A percentile compares a stretch with the other conserved stretches of the same genome.
phyloP scores from a whole-genome alignment of 1,140 invertebrate genomes.

The Spodoptera frugiperda region DNA sequence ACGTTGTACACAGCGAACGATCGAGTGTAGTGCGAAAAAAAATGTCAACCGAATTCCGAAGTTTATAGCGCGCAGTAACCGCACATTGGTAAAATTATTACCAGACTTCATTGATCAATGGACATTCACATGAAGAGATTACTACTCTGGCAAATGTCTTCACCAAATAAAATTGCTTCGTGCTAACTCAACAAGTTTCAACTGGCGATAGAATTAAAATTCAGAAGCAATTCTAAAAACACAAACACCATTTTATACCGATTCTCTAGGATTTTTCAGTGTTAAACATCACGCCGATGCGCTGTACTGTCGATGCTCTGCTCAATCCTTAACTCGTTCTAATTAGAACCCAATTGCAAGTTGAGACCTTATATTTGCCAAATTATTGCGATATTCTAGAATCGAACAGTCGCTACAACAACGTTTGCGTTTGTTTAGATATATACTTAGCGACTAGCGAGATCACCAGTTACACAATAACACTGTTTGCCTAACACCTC shows the following conservation, averaged over 20 bases:
- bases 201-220: slow-evolving; percentile 6
- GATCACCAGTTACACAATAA: slow-evolving; percentile 24
- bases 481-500: slow-evolving; percentile 20
- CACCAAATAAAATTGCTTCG: slow-evolving; percentile 6
- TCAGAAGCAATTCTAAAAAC: slow-evolving; percentile 17
- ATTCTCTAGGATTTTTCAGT: neutral
- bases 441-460: slow-evolving; percentile 13
- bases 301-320: neutral
- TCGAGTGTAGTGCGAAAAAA: neutral
- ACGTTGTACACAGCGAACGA: slow-evolving; percentile 11
- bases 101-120: neutral
- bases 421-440: slow-evolving; percentile 9
- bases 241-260: neutral
- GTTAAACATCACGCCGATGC: too few species aligned
- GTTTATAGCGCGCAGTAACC: neutral
- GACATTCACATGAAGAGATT: neutral
- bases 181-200: slow-evolving; percentile 5
- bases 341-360: slow-evolving; percentile 3
- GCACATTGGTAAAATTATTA: too few species aligned
- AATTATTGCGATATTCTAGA: neutral
- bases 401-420: slow-evolving; percentile 22
- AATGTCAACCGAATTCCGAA: neutral
- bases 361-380: slow-evolving; percentile 21
- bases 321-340: slow-evolving; percentile 1
- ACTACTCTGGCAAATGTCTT: neutral